Percentiles rank a stretch among this genome's conserved stretches.
phyloP scores from a whole-genome alignment of 53 echinoderm and acorn worm genomes.

The Zoroaster sp. region DNA sequence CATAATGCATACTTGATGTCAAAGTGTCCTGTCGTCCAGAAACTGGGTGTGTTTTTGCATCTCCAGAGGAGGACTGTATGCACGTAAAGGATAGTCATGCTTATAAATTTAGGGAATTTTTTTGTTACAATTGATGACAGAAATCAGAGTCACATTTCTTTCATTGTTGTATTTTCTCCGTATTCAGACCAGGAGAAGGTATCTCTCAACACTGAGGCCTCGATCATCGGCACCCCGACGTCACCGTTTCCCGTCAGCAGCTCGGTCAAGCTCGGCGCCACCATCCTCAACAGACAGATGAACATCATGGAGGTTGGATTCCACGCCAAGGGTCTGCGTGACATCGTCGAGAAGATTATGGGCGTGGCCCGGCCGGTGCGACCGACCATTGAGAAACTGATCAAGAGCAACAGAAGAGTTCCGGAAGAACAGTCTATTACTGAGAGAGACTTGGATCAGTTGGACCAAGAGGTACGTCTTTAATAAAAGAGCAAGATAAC shows the following conservation, averaged over 20 bases:
- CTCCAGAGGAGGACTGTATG: too few species aligned
- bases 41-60: too few species aligned
- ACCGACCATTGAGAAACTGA: not conserved
- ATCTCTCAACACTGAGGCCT: constrained; percentile 36
- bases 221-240: constrained; percentile 47
- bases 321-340: constrained; percentile 54
- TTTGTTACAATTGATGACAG: too few species aligned
- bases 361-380: constrained; percentile 22
- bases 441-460: constrained; percentile 1
- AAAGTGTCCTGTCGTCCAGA: too few species aligned
- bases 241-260: constrained; percentile 56
- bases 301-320: constrained; percentile 67
- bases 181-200: constrained; percentile 40
- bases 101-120: too few species aligned
- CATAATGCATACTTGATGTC: too few species aligned
- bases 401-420: not conserved
- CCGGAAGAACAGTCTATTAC: not conserved
- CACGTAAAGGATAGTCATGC: too few species aligned
- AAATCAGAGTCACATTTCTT: too few species aligned
- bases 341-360: constrained; percentile 32
- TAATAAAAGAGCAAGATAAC: too few species aligned
- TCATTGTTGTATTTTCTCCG: too few species aligned
- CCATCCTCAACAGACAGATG: constrained; percentile 60
- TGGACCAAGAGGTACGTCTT: not conserved
- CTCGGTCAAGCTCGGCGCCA: constrained; percentile 68